Evolutionary conservation across 2,797 vertebrate species (phyloP), one percentile per base, ranked within the genome.

Genomic region (Liparis tanakae): DNA sequence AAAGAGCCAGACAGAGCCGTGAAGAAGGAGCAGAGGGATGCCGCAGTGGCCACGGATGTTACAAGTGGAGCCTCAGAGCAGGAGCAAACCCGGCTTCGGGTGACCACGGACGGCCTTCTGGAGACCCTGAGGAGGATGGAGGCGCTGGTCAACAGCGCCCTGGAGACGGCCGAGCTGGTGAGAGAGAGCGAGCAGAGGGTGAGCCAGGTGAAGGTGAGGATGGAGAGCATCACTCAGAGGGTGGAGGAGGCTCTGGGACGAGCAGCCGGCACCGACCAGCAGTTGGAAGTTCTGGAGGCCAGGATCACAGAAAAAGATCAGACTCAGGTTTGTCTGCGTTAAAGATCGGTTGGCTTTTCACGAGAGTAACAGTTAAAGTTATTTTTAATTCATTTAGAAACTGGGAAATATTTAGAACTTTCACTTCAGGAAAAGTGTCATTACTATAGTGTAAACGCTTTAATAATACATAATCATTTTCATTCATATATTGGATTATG

Each of bases 201-300:
- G 80, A 83, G 66, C 83, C 82, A 70, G 34, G 84, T 85, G 62
- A 88, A 75, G 67, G 84, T 73, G 74, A 86, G 59, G 84, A 82
- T 92, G 86, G 82, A 86, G 80, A 84, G 83, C 81, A 88, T 91
- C 69, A 81, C 87, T 10, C 74, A 78, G 68, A 92, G 46, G 78
- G 86, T 94, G 85, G 87, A 92, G 77, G 85, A 88, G 70, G 89
- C 87, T 64, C 59, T 93, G 69, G 85, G 34, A 13, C 87, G 80
- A 75, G 73, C 87, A 0, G 71, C 69, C n/a, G 10, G 81, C 64
- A 82, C 89, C 0, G 85, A 91, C 6, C 22, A 78, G 33, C 86
- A 91, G 67, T 86, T 92, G 43, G 80, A 60, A 2, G 6, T 3
- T 51, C 71, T 89, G 53, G 86, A 94, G 76, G 70, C 46, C 67